Evolutionary conservation across 2,888 invertebrate genomes (phyloP), one percentile per base, ranked within the genome.

Genomic region (Nephrotoma appendiculata): DNA sequence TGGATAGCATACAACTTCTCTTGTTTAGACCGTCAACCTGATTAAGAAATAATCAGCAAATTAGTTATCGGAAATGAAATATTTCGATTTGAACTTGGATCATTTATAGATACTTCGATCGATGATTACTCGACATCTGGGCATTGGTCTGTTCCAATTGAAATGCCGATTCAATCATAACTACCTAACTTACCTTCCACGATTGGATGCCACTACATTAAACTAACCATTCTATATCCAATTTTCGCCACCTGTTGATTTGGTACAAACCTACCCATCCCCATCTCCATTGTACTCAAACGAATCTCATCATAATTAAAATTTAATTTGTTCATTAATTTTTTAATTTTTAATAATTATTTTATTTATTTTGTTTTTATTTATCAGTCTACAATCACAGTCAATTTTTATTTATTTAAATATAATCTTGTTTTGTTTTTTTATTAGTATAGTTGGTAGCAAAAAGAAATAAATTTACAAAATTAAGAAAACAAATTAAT

Each of bases 351-450:
- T 71, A 71, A 31, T 71, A 71, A 71, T 71, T 71, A 71, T 71
- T 71, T 71, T 71, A 71, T 71, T 71, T 71, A 71, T 71, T 19
- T 71, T 71, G 71, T 71, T 71, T 71, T 71, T 71, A 71, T 71
- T 71, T 71, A 71, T 84, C 84, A 84, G 84, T 84, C 84, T 84
- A 84, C 41, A 84, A 84, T 84, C 84, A 84, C 84, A 84, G 84
- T 84, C 84, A 84, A 41, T 84, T 84, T 84, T 84, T 42, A 42
- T 41, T 84, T 42, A 9, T 84, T 84, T 84, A 84, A 42, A 42
- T 84, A 43, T 84, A 42, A 31, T 84, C 43, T 83, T 83, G 41
- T 83, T 83, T 83, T 83, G 9, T 71, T 71, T 71, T n/a, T 71
- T 71, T 31, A 71, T 19, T 71, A 71, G 71, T 71, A 31, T 71